Percentiles rank a stretch among this genome's conserved stretches.
phyloP scores from a whole-genome alignment of 2,113 vertebrate genomes.

The Lanius collurio region DNA sequence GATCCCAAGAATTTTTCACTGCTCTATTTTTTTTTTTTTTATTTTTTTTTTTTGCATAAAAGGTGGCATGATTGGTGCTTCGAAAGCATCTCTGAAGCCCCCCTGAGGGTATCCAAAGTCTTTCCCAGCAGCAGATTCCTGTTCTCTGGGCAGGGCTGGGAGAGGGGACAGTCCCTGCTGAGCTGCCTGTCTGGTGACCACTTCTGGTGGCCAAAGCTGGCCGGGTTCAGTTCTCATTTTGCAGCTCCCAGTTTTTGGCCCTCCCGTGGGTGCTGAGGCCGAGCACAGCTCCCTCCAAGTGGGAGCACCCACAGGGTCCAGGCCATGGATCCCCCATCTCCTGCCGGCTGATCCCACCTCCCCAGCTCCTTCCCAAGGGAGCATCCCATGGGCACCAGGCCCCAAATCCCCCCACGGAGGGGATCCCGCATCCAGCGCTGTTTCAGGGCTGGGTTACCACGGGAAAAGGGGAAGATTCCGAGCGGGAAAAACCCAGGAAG shows the following conservation, averaged over 20 bases:
- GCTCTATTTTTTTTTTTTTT: background rate
- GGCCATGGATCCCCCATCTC: background rate
- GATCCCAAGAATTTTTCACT: background rate
- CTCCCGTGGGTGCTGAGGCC: fast-evolving
- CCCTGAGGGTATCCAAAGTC: fast-evolving
- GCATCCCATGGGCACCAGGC: fast-evolving
- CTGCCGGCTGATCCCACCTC: background rate
- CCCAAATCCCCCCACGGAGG: fast-evolving
- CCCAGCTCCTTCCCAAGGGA: background rate
- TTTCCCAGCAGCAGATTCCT: background rate
- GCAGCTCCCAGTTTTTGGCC: background rate
- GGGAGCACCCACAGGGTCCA: fast-evolving
- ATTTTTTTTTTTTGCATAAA: background rate
- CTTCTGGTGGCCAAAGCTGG: background rate
- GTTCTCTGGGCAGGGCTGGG: background rate
- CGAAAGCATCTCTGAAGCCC: background rate
- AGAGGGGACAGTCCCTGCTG: background rate
- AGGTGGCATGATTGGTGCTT: background rate
- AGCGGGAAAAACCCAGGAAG: background rate
- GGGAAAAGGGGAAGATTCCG: background rate
- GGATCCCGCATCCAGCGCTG: fast-evolving
- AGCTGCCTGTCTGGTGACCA: background rate
- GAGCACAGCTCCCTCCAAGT: fast-evolving
- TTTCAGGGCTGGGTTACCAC: background rate
- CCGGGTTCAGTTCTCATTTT: background rate